phyloP scores from a whole-genome alignment of 2,797 vertebrate genomes.

The Perdix hodgsoniae region DNA sequence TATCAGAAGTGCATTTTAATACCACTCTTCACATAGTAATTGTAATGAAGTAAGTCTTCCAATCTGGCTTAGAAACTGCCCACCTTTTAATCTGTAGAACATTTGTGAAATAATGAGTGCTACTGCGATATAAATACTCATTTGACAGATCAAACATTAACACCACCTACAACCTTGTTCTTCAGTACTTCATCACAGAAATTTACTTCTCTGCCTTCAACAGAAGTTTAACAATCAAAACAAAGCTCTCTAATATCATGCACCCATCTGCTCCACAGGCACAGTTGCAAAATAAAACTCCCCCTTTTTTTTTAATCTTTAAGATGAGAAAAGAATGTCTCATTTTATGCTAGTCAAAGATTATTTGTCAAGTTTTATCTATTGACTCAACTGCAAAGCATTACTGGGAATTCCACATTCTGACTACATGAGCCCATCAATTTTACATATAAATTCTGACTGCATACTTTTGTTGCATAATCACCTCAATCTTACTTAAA shows the following conservation, averaged over 20 bases:
- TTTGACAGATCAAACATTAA: constrained; percentile 16
- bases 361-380: constrained; percentile 24
- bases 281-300: not conserved
- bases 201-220: not conserved
- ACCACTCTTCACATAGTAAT: not conserved
- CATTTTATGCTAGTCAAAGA: constrained; percentile 22
- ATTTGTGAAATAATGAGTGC: constrained; percentile 22
- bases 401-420: not conserved
- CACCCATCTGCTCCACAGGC: constrained; percentile 43
- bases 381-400: constrained; percentile 24
- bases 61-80: not conserved
- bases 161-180: constrained; percentile 47
- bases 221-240: constrained; percentile 40
- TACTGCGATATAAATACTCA: constrained; percentile 60
- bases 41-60: not conserved
- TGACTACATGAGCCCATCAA: not conserved
- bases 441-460: not conserved
- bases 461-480: accelerated
- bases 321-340: not conserved
- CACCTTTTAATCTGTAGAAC: constrained; percentile 21
- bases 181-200: not conserved
- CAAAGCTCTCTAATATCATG: not conserved
- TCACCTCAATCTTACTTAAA: not conserved
- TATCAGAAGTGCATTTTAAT: constrained; percentile 19
- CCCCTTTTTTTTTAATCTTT: constrained; percentile 20